Conservation (phyloP, 2,797 vertebrate genomes). For the Synanceia verrucosa region DNA sequence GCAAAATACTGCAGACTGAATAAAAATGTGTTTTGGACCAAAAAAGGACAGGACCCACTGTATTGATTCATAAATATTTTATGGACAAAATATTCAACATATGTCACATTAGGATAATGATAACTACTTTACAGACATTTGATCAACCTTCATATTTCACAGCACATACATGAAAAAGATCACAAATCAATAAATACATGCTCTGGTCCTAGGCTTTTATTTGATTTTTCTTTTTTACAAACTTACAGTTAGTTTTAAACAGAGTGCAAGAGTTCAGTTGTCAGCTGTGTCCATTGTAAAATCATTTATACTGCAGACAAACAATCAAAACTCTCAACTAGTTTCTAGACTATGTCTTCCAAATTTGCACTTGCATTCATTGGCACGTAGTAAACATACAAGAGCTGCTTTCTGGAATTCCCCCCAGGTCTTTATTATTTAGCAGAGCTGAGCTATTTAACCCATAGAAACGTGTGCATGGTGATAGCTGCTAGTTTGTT, state of each 20-base stretch:
- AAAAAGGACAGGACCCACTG: background rate
- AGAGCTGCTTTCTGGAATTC: too few relatives aligned
- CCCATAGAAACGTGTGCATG: background rate
- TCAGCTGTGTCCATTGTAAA: conserved; percentile 26
- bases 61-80: conserved; percentile 75
- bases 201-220: conserved; percentile 48
- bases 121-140: conserved; percentile 63
- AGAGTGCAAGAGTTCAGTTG: conserved; percentile 62
- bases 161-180: conserved; percentile 73
- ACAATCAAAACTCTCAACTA: background rate
- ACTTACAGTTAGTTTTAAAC: conserved; percentile 54
- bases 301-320: background rate
- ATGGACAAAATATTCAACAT: conserved; percentile 81
- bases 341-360: background rate
- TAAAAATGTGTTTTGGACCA: too few relatives aligned
- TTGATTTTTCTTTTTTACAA: conserved; percentile 58
- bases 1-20: too few relatives aligned
- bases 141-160: conserved; percentile 66
- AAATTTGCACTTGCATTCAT: conserved; percentile 67
- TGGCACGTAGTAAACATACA: conserved; percentile 83
- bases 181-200: conserved; percentile 80
- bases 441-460: too few relatives aligned
- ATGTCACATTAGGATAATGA: conserved; percentile 64
- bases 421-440: too few relatives aligned
- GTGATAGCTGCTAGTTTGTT: background rate